A percentile compares a stretch with the other conserved stretches of the same genome.
Conservation (phyloP, 2,113 vertebrate species). For the Eulemur rufifrons region DNA sequence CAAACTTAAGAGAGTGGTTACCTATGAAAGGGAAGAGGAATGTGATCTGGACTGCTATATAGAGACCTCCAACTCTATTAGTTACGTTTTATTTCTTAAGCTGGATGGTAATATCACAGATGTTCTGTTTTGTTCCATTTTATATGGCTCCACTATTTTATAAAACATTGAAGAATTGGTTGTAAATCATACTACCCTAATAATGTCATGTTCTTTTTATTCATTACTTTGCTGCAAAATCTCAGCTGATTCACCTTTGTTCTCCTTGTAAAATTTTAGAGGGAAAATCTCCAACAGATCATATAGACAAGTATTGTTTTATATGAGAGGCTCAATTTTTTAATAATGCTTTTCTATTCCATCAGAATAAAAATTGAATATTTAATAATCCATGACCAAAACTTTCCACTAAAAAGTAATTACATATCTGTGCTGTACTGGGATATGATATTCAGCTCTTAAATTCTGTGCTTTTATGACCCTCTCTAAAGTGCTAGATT, state of each 20-base stretch:
- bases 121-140: not conserved
- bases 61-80: not conserved
- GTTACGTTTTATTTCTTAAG: not conserved
- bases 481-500: not conserved
- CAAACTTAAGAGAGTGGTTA: not conserved
- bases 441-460: not conserved
- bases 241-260: not conserved
- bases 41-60: not conserved
- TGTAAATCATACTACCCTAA: not conserved
- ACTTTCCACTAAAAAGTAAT: not conserved
- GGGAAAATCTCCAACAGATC: not conserved
- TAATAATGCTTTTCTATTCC: not conserved
- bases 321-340: not conserved
- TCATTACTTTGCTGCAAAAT: not conserved
- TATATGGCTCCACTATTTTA: not conserved
- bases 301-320: not conserved
- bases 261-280: not conserved
- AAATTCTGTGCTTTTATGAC: not conserved
- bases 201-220: not conserved
- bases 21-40: not conserved
- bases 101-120: not conserved
- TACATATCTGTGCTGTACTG: not conserved
- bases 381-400: slow-evolving; percentile 7
- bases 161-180: not conserved
- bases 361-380: not conserved